A percentile compares a stretch with the other conserved stretches of the same genome.
Evolutionary conservation across 2,797 vertebrate species (phyloP).

Genomic region (Natrix natrix): DNA sequence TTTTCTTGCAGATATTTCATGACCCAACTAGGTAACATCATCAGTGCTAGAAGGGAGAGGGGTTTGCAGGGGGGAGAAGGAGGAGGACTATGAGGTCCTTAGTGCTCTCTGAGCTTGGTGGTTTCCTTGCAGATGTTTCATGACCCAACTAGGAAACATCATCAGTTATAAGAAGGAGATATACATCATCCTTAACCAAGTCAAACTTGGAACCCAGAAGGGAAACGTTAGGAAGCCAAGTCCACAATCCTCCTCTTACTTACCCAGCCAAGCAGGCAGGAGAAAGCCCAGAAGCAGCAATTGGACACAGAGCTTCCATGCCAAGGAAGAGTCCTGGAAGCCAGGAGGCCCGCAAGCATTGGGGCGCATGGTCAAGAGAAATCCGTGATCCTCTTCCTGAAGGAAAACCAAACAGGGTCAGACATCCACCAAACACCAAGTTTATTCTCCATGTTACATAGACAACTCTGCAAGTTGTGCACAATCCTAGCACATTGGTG

Average conservation of each 20-base stretch:
- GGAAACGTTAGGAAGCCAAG: neutral
- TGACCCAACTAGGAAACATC: too few species aligned
- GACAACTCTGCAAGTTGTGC: neutral
- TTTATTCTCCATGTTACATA: neutral
- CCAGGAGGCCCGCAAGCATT: accelerated
- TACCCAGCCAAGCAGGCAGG: conserved; percentile 61
- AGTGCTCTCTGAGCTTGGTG: too few species aligned
- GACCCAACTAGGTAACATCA: too few species aligned
- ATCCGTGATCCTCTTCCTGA: neutral
- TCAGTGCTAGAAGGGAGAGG: too few species aligned
- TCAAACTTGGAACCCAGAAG: neutral
- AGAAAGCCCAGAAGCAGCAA: conserved; percentile 42
- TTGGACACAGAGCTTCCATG: neutral
- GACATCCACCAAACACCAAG: neutral
- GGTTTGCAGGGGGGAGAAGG: too few species aligned
- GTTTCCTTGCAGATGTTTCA: too few species aligned
- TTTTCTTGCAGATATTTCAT: too few species aligned
- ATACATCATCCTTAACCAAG: neutral
- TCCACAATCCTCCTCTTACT: neutral
- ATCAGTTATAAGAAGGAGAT: neutral
- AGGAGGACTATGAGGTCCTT: too few species aligned
- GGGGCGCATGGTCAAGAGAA: neutral
- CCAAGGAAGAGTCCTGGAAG: accelerated
- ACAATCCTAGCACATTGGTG: neutral
- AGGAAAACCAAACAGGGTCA: neutral